Base-by-base conservation (phyloP, 2,797 vertebrate genomes). In the Helicolenus hilgendorfi region DNA sequence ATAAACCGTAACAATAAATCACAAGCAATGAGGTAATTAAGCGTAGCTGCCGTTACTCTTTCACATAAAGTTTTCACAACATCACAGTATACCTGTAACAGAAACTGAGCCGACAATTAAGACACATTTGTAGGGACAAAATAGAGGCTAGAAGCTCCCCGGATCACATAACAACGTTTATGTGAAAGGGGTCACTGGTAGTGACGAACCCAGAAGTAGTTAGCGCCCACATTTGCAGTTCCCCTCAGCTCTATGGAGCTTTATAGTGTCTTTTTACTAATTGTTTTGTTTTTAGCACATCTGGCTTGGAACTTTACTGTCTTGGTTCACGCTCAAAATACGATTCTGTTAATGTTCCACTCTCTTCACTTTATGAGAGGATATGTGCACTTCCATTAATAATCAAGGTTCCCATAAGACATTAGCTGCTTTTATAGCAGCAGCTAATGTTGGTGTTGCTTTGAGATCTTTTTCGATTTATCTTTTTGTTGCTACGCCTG, bases 11-110 rank as follows among this genome's bases (percentile, higher is more conserved):
- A 67, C 29, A 71, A 63, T 77, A 74, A 84, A 79, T 87, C 68
- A 73, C 68, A 65, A 79, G 26, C 68, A 82, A 85, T 78, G 71
- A 83, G 67, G 31, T 55, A 45, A 89, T 60, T 65, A 64, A 88
- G 88, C 72, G 4, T 13, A 77, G 70, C 35, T 41, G 11, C 38
- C 5, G 75, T 78, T 24, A 20, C 62, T 71, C 38, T 70, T 75
- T 27, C 60, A 33, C 24, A 65, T 6, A 45, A 24, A 41, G 63
- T 13, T 79, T 77, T 68, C 31, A 62, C 18, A 73, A 71, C 11
- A 59, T 49, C 67, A 56, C 56, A 65, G 33, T 49, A 11, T 11
- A 65, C 14, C 13, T 75, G 45, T 80, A 53, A 26, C 60, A 72
- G 45, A 60, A 69, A 41, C 22, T 38, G 18, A 53, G 15, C 18